Conservation (phyloP, 2,113 vertebrate genomes). For the Enhydra lutris region DNA sequence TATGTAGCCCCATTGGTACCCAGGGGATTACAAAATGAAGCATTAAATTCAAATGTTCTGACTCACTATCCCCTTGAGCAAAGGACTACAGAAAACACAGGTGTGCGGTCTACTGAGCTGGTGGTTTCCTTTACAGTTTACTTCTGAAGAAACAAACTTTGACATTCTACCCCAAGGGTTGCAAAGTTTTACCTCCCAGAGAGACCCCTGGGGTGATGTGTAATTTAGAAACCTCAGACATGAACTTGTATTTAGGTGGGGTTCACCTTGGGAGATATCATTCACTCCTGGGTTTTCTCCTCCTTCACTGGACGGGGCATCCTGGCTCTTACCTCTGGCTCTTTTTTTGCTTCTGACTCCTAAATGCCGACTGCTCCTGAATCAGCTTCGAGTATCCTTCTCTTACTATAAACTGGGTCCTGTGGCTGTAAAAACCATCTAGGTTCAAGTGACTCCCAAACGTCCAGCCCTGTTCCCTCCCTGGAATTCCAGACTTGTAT, state of each 20-base stretch:
- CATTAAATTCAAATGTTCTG: conserved; percentile 41
- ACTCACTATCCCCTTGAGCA: conserved; percentile 43
- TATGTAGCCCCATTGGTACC: background rate
- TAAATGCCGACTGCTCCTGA: background rate
- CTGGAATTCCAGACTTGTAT: background rate
- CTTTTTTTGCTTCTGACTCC: background rate
- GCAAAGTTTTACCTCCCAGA: conserved; percentile 18
- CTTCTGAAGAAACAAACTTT: conserved; percentile 53
- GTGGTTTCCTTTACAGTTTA: conserved; percentile 31
- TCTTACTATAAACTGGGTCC: background rate
- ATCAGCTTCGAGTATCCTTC: background rate
- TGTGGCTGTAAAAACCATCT: background rate
- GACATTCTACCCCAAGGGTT: conserved; percentile 5
- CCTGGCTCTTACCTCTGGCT: background rate
- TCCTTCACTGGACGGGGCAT: background rate
- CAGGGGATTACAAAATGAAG: conserved; percentile 8
- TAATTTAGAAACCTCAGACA: background rate
- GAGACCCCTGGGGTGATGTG: background rate
- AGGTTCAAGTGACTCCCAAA: background rate
- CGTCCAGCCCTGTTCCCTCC: background rate
- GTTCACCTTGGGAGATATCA: background rate
- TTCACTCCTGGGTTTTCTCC: background rate
- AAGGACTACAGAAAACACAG: conserved; percentile 59
- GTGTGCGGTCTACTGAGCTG: conserved; percentile 7
- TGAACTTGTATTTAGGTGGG: background rate